Conservation (phyloP, 1,140 invertebrate species). For the Andricus grossulariae region DNA sequence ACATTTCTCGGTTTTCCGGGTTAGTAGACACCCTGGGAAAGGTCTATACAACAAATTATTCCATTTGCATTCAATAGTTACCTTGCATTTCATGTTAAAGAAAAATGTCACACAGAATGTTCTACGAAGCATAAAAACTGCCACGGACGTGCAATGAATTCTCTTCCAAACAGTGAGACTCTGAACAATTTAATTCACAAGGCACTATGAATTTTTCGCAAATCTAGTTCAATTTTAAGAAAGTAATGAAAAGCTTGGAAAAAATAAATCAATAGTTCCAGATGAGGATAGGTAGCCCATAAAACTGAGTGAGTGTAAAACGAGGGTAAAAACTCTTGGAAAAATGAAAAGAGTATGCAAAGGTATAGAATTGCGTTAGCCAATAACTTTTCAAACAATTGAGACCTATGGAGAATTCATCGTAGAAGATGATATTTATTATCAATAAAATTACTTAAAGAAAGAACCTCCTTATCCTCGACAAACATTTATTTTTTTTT, state of each 20-base stretch:
- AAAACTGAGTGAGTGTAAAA: background rate
- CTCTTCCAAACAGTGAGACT: background rate
- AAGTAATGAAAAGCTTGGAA: background rate
- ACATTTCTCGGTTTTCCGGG: too few species aligned
- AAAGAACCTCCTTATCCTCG: background rate
- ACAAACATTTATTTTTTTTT: background rate
- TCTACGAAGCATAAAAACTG: background rate
- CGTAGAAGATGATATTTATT: background rate
- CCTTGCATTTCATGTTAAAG: background rate
- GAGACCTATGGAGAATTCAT: background rate
- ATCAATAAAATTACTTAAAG: background rate
- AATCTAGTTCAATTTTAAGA: background rate
- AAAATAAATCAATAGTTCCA: constrained; percentile 23
- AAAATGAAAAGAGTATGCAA: background rate
- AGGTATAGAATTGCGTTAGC: background rate
- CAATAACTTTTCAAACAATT: background rate
- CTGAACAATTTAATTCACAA: background rate
- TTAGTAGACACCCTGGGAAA: too few species aligned
- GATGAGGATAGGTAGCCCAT: constrained; percentile 14
- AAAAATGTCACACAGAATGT: constrained; percentile 1
- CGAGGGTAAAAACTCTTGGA: background rate
- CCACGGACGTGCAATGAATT: background rate
- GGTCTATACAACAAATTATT: too few species aligned
- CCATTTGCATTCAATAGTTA: too few species aligned
- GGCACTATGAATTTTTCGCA: background rate